Evolutionary conservation across 2,888 invertebrate genomes (phyloP), one percentile per base, ranked within the genome.

Genomic region (Parasteatoda lunata): DNA sequence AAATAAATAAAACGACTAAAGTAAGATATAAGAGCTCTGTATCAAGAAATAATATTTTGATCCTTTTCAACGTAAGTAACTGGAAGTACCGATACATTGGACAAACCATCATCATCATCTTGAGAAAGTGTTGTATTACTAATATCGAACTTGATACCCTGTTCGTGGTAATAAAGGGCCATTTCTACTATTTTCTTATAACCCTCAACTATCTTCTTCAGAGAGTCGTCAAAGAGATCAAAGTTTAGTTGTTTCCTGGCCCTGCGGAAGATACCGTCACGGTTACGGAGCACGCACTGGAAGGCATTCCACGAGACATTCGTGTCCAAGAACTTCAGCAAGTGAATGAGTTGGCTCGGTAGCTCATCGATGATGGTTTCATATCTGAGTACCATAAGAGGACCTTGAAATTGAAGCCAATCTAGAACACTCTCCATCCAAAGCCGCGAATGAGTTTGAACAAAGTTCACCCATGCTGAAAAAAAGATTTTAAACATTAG

Each of bases 371-470:
- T 59, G 3, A 89, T 49, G 11, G 66, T 72, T 73, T 89, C 89
- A 68, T 89, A 89, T 1, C 79, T 75, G 6, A 88, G 3, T 9
- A 89, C 70, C 1, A 87, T 71, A 9, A 89, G 64, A 4, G 88
- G 88, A 4, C 89, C 88, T 49, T 85, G 51, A 66, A 89, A 89
- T n/a, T 89, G 88, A 9, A 89, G 71, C 89, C 89, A 89, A 75
- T 89, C 89, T 4, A 89, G 65, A 4, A 77, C 80, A 45, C 79
- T 81, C 9, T 86, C 80, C 82, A 84, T 88, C 89, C 89, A 89
- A 3, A 77, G 48, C 59, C 75, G 77, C 4, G 78, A 72, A 15
- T 89, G 84, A 9, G 65, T 69, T 9, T 70, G 54, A 6, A 84
- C 89, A 59, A 86, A 89, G 9, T 80, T 76, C 45, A 66, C 71